Evolutionary conservation across 2,797 vertebrate genomes (phyloP), one percentile per base, ranked within the genome.

Genomic region (Spinibarbus caldwelli): DNA sequence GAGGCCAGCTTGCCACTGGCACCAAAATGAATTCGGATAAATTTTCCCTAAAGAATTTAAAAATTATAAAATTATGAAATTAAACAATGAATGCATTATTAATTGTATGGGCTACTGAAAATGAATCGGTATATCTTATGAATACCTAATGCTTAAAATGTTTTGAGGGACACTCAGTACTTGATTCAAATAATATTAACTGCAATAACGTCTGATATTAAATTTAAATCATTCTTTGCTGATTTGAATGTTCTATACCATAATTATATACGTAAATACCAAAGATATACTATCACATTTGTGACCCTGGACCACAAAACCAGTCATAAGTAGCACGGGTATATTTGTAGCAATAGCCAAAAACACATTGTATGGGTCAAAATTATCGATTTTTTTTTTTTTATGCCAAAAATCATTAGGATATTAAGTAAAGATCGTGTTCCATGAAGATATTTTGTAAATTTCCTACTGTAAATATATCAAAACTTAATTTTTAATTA

Each of bases 11-110:
- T 98, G 70, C 97, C 97, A 0, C 95, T 97, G 4, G 96, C 96
- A 77, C 92, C 96, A 57, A 98, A 98, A 82, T 98, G 97, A 90
- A 98, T 98, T 88, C 97, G 91, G 89, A 98, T 98, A 88, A 98
- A 98, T 94, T 98, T 98, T 1, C 97, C 97, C 97, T 98, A 68
- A 73, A 49, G 85, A 71, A 77, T 83, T 6, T 10, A 0, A 43
- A 84, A 21, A 62, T 26, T 14, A 21, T 23, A 8, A 73, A 34
- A 15, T 68, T 57, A 21, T 29, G 12, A 43, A 66, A 15, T 64
- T 26, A 62, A 57, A 34, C 8, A 59, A 31, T 36, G 3, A 47
- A 1, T n/a, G n/a, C n/a, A n/a, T n/a, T n/a, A n/a, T n/a, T n/a
- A n/a, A 49, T n/a, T 23, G 11, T 17, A 66, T 49, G 49, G n/a